Conservation (phyloP, 1,140 invertebrate genomes). For the Panagrolaimus sp. region DNA sequence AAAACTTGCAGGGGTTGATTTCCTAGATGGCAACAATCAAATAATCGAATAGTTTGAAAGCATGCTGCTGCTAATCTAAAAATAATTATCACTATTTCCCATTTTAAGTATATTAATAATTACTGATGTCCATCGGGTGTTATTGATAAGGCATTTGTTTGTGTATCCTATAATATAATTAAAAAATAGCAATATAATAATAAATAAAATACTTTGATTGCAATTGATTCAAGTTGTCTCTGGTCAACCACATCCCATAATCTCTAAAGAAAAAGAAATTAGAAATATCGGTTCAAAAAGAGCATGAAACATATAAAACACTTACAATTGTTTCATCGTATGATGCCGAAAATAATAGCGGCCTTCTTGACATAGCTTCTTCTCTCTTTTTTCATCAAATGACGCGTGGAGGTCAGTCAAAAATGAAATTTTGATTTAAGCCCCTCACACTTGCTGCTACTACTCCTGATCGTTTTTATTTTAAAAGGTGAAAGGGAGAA, state of each 20-base stretch:
- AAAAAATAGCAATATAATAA: neutral
- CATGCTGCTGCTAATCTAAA: conserved; percentile 82
- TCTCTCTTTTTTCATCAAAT: too few relatives aligned
- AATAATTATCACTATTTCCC: too few relatives aligned
- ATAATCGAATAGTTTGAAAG: conserved; percentile 92
- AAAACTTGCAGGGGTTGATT: conserved; percentile 70
- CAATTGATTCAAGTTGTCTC: conserved; percentile 77
- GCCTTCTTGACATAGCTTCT: conserved; percentile 13
- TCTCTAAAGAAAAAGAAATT: too few relatives aligned
- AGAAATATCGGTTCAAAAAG: too few relatives aligned
- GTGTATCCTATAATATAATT: conserved; percentile 71
- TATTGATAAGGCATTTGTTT: conserved; percentile 91
- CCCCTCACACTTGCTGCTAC: too few relatives aligned
- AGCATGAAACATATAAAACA: too few relatives aligned
- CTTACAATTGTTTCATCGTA: conserved; percentile 87
- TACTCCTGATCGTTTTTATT: too few relatives aligned
- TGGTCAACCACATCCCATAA: conserved; percentile 93
- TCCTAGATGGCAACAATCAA: conserved; percentile 70
- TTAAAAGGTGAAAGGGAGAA: too few relatives aligned
- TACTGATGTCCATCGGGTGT: conserved; percentile 81
- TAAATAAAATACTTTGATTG: conserved; percentile 65
- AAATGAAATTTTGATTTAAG: too few relatives aligned
- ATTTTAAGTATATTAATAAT: too few relatives aligned
- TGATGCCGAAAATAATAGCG: conserved; percentile 79
- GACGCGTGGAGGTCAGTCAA: too few relatives aligned